Percentiles rank a stretch among this genome's conserved stretches.
Conservation (phyloP, 2,888 invertebrate genomes). For the Conistra vaccinii region DNA sequence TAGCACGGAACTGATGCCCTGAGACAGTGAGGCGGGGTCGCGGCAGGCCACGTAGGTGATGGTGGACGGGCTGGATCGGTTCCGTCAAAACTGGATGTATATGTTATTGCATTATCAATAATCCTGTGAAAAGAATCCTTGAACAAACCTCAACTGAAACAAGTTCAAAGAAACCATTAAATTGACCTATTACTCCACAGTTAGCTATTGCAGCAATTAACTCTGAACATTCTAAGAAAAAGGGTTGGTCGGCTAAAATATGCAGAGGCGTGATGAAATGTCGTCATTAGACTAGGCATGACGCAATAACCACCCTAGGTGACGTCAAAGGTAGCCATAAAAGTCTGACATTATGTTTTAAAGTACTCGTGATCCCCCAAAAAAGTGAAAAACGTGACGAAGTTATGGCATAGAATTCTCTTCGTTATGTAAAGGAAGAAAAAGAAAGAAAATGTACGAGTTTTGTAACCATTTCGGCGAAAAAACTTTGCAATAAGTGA, state of each 20-base stretch:
- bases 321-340: constrained; percentile 38
- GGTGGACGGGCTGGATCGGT: no score
- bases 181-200: background rate
- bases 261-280: constrained; percentile 18
- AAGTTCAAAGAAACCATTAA: constrained; percentile 17
- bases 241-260: constrained; percentile 17
- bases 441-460: no score
- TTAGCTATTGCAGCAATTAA: background rate
- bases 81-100: background rate
- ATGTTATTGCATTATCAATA: background rate
- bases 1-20: no score
- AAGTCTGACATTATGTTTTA: constrained; percentile 27
- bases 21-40: background rate
- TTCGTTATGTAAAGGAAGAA: background rate
- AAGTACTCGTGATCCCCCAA: background rate
- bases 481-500: background rate
- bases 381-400: constrained; percentile 7
- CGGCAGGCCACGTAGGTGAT: no score
- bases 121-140: background rate
- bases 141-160: background rate
- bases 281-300: constrained; percentile 18
- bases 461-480: background rate
- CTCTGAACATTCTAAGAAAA: constrained; percentile 11
- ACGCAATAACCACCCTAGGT: constrained; percentile 35
- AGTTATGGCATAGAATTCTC: background rate